Conservation (phyloP, 2,888 invertebrate genomes). For the Cerastoderma edule region DNA sequence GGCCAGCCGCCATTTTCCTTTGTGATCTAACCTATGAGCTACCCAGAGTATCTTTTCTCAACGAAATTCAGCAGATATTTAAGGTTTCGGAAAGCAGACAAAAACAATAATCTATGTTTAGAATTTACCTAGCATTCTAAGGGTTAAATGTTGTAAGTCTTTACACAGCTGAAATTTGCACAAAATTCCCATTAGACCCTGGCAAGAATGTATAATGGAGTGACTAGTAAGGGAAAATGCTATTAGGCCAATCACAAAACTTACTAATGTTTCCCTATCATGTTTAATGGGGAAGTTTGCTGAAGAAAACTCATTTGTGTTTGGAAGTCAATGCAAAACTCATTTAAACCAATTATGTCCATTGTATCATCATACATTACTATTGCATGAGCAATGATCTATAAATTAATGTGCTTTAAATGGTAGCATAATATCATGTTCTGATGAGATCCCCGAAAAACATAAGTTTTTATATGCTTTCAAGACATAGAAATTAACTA, state of each 20-base stretch:
- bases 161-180: slow-evolving; percentile 50
- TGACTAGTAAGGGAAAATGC: slow-evolving; percentile 24
- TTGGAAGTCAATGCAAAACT: slow-evolving; percentile 8
- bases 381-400: neutral
- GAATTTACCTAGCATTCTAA: no score
- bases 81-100: no score
- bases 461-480: slow-evolving; percentile 15
- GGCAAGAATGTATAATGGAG: slow-evolving; percentile 52
- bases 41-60: no score
- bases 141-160: slow-evolving; percentile 22
- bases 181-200: slow-evolving; percentile 49
- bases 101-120: no score
- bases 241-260: slow-evolving; percentile 49
- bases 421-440: slow-evolving; percentile 16
- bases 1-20: no score
- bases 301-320: slow-evolving; percentile 43
- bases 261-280: slow-evolving; percentile 57
- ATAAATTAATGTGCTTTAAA: slow-evolving; percentile 24
- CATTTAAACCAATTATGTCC: neutral
- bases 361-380: neutral
- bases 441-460: neutral
- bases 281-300: slow-evolving; percentile 53
- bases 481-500: no score
- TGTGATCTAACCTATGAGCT: no score
- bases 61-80: no score